Evolutionary conservation across 2,113 vertebrate genomes (phyloP).

Genomic region (Nothocercus julius): DNA sequence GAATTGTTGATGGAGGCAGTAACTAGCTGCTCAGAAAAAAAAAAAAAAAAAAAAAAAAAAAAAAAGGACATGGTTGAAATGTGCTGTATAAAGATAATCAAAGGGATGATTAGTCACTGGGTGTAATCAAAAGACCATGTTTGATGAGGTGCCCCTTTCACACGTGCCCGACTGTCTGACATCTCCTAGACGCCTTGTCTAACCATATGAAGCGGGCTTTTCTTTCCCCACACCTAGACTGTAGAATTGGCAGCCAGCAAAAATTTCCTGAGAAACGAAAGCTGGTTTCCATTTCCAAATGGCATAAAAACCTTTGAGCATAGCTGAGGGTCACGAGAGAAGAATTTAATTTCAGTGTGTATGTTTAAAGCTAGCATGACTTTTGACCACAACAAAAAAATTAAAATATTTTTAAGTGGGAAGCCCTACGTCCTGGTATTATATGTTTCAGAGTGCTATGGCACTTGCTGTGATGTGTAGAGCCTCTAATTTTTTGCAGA

Average conservation of each 20-base stretch:
- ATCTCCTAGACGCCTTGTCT: not conserved
- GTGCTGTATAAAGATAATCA: not conserved
- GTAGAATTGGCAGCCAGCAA: not conserved
- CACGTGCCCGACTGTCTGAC: not conserved
- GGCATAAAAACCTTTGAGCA: not conserved
- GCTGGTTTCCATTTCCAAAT: not conserved
- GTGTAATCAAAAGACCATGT: not conserved
- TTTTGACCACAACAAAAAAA: not conserved
- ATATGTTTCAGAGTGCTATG: not conserved
- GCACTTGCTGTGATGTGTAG: not conserved
- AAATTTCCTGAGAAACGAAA: not conserved
- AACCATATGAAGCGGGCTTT: not conserved
- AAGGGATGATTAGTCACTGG: not conserved
- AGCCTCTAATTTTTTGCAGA: not conserved
- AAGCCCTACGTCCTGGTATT: not conserved
- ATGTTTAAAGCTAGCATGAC: not conserved
- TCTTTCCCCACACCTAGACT: not conserved
- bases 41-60: too few relatives aligned
- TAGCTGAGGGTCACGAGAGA: not conserved
- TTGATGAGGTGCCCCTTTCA: not conserved
- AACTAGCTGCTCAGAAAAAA: not conserved
- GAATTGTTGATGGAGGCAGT: not conserved
- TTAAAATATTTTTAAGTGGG: not conserved
- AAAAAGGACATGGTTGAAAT: not conserved
- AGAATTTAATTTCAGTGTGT: not conserved